Conservation (phyloP, 2,113 vertebrate genomes). For the Calidris pugnax region DNA sequence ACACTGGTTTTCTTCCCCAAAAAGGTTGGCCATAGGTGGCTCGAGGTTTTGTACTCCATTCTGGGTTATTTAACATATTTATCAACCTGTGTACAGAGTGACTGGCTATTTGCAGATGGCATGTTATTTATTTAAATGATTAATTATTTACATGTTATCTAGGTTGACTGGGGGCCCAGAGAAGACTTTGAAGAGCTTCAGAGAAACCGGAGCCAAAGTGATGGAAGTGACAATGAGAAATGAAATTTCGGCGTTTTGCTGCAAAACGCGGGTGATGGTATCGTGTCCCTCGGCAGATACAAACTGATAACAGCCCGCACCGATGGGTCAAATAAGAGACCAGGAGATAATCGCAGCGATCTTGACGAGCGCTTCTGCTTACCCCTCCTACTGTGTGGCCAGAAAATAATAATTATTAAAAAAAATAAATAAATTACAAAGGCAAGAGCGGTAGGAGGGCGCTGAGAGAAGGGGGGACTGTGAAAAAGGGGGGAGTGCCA, state of each 20-base stretch:
- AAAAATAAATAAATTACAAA: not conserved
- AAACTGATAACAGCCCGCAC: not conserved
- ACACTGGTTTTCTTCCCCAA: not conserved
- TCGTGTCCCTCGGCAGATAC: not conserved
- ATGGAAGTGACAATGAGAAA: not conserved
- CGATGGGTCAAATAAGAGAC: not conserved
- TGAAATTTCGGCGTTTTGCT: not conserved
- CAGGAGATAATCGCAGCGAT: not conserved
- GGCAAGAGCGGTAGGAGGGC: not conserved
- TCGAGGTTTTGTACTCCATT: not conserved
- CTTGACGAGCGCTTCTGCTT: not conserved
- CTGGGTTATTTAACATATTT: constrained; percentile 40
- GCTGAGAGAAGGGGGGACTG: not conserved
- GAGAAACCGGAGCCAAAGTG: not conserved
- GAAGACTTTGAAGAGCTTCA: constrained; percentile 13
- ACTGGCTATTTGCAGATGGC: constrained; percentile 1
- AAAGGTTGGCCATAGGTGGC: not conserved
- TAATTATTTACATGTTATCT: constrained; percentile 63
- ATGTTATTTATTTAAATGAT: constrained; percentile 65
- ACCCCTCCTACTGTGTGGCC: not conserved
- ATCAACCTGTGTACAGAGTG: not conserved
- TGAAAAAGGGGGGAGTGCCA: not conserved
- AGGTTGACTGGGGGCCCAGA: constrained; percentile 34
- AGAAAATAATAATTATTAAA: not conserved
- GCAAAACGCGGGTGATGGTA: not conserved